phyloP scores from a whole-genome alignment of 2,113 vertebrate genomes.

The Gymnocephalus cernua region DNA sequence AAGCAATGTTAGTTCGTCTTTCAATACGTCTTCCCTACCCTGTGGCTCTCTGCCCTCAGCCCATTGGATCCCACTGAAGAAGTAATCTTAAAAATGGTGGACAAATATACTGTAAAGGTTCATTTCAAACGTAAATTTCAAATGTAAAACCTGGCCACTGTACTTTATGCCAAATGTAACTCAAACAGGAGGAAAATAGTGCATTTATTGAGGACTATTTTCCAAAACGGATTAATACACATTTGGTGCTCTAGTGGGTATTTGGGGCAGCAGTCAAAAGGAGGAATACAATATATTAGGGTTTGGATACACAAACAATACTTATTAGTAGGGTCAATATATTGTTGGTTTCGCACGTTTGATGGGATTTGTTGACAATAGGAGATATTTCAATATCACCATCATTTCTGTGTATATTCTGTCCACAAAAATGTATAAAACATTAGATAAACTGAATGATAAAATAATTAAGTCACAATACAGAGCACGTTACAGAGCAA shows the following conservation, averaged over 20 bases:
- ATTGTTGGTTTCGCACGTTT: too few relatives aligned
- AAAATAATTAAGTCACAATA: neutral
- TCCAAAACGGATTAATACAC: too few relatives aligned
- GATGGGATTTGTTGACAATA: too few relatives aligned
- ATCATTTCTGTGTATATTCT: neutral
- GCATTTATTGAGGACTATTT: neutral
- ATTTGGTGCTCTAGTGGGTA: too few relatives aligned
- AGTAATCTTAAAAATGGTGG: neutral
- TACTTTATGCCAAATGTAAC: neutral
- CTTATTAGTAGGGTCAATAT: too few relatives aligned
- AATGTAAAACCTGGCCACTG: neutral
- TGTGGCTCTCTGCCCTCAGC: too few relatives aligned
- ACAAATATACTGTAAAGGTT: neutral
- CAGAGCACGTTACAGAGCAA: too few relatives aligned
- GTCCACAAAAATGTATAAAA: neutral
- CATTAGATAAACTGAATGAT: neutral
- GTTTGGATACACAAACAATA: neutral
- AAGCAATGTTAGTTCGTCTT: neutral
- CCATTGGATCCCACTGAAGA: neutral
- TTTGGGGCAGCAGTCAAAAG: too few relatives aligned
- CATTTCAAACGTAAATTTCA: too few relatives aligned
- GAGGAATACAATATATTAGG: too few relatives aligned
- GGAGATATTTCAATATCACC: too few relatives aligned
- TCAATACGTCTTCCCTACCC: neutral
- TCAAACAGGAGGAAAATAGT: too few relatives aligned